phyloP scores from a whole-genome alignment of 2,113 vertebrate species.

The Larimichthys polyactis region DNA sequence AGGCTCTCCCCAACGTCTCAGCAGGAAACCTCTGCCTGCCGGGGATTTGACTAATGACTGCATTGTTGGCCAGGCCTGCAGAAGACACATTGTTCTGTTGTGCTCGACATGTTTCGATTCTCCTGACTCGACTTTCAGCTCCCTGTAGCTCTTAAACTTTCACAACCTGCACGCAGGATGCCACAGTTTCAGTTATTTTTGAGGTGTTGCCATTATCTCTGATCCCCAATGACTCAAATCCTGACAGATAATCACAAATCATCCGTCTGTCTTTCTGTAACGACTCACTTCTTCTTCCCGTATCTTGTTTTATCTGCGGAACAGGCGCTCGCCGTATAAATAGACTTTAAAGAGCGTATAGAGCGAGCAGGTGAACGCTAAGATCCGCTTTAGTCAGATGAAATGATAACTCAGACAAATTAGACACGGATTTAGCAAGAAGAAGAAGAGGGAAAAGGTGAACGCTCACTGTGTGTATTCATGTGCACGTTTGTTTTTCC shows the following conservation, averaged over 20 bases:
- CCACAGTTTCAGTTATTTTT: neutral
- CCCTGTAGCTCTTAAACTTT: neutral
- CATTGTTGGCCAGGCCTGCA: constrained; percentile 56
- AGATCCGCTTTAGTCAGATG: constrained; percentile 8
- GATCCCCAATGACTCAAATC: constrained; percentile 29
- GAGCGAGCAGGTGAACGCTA: constrained; percentile 43
- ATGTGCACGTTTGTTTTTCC: constrained; percentile 33
- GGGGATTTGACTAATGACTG: constrained; percentile 50
- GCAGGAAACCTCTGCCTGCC: constrained; percentile 63
- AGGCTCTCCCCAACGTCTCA: constrained; percentile 18
- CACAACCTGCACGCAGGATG: neutral
- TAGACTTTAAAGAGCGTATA: constrained; percentile 37
- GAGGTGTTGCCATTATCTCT: constrained; percentile 28
- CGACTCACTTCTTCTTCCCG: constrained; percentile 11
- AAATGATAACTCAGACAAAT: constrained; percentile 48
- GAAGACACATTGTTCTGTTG: constrained; percentile 1
- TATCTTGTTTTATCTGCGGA: constrained; percentile 30
- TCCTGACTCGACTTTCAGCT: neutral
- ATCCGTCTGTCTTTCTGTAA: constrained; percentile 29
- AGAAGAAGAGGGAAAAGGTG: constrained; percentile 4
- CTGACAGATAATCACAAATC: constrained; percentile 36
- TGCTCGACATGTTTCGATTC: neutral
- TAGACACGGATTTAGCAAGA: constrained; percentile 15
- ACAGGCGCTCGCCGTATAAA: constrained; percentile 22
- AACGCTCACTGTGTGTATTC: constrained; percentile 16